Base-by-base conservation (phyloP, 2,113 vertebrate genomes). In the Laticauda laticaudata region DNA sequence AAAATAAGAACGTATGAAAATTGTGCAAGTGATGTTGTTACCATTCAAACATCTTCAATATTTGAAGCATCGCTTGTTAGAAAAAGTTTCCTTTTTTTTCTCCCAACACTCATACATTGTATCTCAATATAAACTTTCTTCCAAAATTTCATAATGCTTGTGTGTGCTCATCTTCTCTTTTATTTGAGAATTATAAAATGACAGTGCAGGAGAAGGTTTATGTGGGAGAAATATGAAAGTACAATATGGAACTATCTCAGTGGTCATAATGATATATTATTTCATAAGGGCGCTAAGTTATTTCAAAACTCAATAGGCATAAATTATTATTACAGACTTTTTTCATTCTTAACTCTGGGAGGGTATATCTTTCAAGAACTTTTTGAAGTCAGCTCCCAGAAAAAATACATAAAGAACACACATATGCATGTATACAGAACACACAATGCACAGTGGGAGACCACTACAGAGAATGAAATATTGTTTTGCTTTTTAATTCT, bases 231-330 rank as follows among this genome's bases (percentile, higher is more conserved):
- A 90, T 85, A 59, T 59, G 26, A 48, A 57, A 85, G 26, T 90
- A n/a, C 29, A 90, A 24, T 20, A 90, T 61, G 24, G 53, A 92
- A 59, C 21, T 89, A 89, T 48, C 26, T 86, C 21, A 39, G 45
- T 90, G 34, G 45, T 90, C 88, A 93, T 90, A 53, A 86, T 90
- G 54, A 92, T 92, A 56, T 57, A 92, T 92, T 90, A 90, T 90
- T 90, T 75, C 87, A 88, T 64, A 93, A 53, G 39, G 55, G 48
- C 59, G 43, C 55, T 54, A 93, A 51, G 88, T 55, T 90, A 48
- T 89, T 55, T 90, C 43, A 86, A 93, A 61, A 55, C 69, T 86
- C 69, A 93, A 51, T 90, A 39, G 64, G 55, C 48, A 51, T 43
- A 75, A 18, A 29, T 81, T 39, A 59, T 93, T 90, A 56, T 20